These are phyloP conservation scores for Dugesia japonica DNA, from an alignment of 2,888 invertebrate species.

Conservation along the genomic window DNA sequence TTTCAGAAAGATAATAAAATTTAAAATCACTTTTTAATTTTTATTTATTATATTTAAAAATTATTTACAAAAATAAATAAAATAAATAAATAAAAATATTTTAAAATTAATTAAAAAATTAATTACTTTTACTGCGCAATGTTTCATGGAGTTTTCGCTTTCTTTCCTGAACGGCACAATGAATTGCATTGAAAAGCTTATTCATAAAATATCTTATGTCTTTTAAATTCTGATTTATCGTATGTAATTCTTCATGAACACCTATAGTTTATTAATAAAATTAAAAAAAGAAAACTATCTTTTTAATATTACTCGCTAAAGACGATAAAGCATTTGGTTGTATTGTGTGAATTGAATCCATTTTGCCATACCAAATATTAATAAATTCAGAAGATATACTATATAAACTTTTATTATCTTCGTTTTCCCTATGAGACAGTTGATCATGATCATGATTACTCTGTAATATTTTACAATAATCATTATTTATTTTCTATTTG, in stretches of 20 bases:
- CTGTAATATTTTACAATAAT: no score
- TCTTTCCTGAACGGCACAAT: background rate
- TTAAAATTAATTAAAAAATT: no score
- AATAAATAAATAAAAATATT: no score
- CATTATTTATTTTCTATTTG: no score
- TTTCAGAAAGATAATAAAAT: no score
- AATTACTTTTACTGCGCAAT: no score
- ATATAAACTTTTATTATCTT: background rate
- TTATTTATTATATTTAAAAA: no score
- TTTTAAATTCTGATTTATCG: background rate
- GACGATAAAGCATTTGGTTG: background rate
- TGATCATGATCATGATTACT: no score
- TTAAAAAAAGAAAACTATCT: background rate
- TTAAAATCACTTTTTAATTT: no score
- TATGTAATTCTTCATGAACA: background rate
- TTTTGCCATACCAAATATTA: background rate
- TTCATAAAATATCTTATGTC: background rate
- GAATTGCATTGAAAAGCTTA: background rate
- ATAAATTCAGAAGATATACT: background rate
- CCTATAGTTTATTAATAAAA: background rate
- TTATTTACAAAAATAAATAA: no score
- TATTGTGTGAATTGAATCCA: background rate
- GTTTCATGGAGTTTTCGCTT: background rate
- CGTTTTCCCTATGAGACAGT: no score
- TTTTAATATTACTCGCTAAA: background rate